These are phyloP conservation scores for Saxidomus purpurata DNA, from an alignment of 1,140 invertebrate genomes.

Conservation along the genomic window DNA sequence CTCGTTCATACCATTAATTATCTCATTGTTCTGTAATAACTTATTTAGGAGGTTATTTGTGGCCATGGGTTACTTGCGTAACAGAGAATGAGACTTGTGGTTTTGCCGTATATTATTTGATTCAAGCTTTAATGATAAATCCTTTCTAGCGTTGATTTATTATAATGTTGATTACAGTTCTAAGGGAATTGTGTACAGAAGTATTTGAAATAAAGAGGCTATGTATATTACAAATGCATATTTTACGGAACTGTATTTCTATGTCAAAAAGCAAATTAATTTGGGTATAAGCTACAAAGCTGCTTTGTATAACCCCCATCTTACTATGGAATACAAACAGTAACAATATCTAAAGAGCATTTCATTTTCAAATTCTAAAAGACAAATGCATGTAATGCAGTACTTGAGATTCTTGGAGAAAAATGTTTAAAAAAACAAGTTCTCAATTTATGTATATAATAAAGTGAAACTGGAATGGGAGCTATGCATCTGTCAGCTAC, in stretches of 20 bases:
- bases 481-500: neutral
- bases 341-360: too few relatives aligned
- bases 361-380: too few relatives aligned
- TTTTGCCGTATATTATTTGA: neutral
- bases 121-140: neutral
- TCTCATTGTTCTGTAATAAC: constrained; percentile 24
- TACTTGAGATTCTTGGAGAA: too few relatives aligned
- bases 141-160: neutral
- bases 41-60: neutral
- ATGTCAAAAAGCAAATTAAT: too few relatives aligned
- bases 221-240: neutral
- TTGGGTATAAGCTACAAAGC: too few relatives aligned
- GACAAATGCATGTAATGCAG: too few relatives aligned
- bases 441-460: constrained; percentile 16
- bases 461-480: neutral
- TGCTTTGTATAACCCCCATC: too few relatives aligned
- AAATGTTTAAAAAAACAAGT: neutral
- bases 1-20: constrained; percentile 29
- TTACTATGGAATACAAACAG: too few relatives aligned
- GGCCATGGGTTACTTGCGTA: neutral
- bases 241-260: neutral
- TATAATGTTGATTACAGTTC: neutral
- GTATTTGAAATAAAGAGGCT: neutral
- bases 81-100: neutral
- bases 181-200: neutral